These are phyloP conservation scores for Eupeodes latifasciatus DNA, from an alignment of 2,888 invertebrate species.

Conservation along the genomic window DNA sequence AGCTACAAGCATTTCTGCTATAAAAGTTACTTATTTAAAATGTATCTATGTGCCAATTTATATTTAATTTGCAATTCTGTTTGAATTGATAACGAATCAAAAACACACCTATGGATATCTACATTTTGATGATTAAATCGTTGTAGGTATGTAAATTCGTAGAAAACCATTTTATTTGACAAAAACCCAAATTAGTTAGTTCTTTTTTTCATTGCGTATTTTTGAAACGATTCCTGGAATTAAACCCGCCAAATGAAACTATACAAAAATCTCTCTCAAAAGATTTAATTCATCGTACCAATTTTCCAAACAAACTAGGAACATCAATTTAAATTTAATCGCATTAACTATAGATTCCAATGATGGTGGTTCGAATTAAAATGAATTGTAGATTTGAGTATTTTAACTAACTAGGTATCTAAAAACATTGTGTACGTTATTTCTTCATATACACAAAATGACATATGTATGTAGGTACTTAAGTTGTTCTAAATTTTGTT, in stretches of 20 bases:
- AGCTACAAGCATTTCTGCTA: background rate
- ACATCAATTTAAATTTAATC: slow-evolving; percentile 19
- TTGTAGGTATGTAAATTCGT: background rate
- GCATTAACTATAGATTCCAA: slow-evolving; percentile 5
- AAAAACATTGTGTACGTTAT: too few species aligned
- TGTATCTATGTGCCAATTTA: background rate
- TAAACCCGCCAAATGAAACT: background rate
- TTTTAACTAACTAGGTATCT: too few species aligned
- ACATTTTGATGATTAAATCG: background rate
- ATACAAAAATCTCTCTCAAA: background rate
- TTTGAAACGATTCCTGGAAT: background rate
- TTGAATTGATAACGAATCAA: background rate
- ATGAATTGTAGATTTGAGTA: background rate
- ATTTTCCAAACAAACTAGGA: background rate
- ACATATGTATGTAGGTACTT: too few species aligned
- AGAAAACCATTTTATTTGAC: slow-evolving; percentile 6
- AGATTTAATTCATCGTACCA: background rate
- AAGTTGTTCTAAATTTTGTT: too few species aligned
- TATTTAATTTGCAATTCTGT: background rate
- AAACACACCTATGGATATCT: background rate
- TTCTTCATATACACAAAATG: too few species aligned
- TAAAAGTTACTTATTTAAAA: background rate
- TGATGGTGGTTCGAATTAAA: background rate
- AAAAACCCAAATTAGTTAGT: background rate
- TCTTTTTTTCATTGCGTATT: background rate